Percentiles rank a stretch among this genome's conserved stretches.
Conservation (phyloP, 2,797 vertebrate species). For the Muscicapa comitata region DNA sequence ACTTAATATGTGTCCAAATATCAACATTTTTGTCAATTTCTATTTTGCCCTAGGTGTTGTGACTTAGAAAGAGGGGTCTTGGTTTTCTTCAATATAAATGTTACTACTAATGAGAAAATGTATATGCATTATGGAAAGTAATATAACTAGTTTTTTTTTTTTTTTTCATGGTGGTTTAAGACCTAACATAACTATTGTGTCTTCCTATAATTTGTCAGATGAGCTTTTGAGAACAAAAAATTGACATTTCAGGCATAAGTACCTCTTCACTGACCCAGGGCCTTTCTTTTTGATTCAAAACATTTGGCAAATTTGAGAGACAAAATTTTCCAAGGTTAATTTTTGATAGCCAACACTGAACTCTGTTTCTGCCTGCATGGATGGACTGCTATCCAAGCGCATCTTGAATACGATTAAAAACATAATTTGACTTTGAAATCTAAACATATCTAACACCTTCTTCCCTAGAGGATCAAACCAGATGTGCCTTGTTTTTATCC, state of each 20-base stretch:
- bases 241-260: background rate
- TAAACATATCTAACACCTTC: slow-evolving; percentile 22
- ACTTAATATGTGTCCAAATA: background rate
- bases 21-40: background rate
- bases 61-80: background rate
- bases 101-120: background rate
- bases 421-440: slow-evolving; percentile 47
- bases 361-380: background rate
- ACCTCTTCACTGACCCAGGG: background rate
- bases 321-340: background rate
- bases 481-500: slow-evolving; percentile 39
- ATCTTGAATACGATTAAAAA: slow-evolving; percentile 30
- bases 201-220: background rate
- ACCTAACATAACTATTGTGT: background rate
- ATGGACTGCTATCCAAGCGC: background rate
- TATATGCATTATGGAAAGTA: background rate
- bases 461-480: slow-evolving; percentile 33
- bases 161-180: background rate
- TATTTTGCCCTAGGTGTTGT: background rate
- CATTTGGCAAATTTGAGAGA: background rate
- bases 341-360: background rate
- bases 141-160: background rate
- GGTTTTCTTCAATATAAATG: background rate
- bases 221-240: background rate
- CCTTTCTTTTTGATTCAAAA: background rate